Base-by-base conservation (phyloP, 1,140 invertebrate genomes). In the Drosophila sp. region DNA sequence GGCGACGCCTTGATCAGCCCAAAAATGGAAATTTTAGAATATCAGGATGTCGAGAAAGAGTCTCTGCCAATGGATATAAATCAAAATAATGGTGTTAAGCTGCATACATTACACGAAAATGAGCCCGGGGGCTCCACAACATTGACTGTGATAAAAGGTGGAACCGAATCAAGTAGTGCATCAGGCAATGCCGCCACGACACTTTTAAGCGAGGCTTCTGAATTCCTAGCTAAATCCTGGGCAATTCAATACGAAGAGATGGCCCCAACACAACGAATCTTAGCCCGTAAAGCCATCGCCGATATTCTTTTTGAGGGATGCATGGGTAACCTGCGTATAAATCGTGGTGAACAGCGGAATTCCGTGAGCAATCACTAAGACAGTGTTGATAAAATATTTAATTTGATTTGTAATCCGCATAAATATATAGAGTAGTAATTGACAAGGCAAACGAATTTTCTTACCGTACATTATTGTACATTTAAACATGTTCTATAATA, bases 191-290 rank as follows among this genome's bases (percentile, higher is more conserved):
- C 6, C 44, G 7, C 41, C 0, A 10, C 8, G 10, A 27, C 33
- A 10, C 40, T 61, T 50, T 60, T 90, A 10, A 91, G 86, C 47
- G 82, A 85, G 23, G 60, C 83, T 38, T 78, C 86, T 4, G 80
- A 90, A 57, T 74, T 79, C 6, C 60, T 91, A 47, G 90, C 90
- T 29, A 89, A 79, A 60, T 90, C 90, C 4, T 91, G 90, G 90
- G 90, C 90, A 7, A 77, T 91, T 50, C 90, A 91, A 50, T 91
- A 90, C 29, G 86, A 91, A 40, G 90, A 91, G 33, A 83, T 91
- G 83, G 56, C 65, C 0, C 74, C 75, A 3, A 84, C 79, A 32
- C 90, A 91, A 56, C 77, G 81, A 2, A 90, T 91, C 32, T 67
- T 89, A n/a, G 90, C 90, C 0, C 64, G 90, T 7, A 91, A 91